Conservation (phyloP, 2,113 vertebrate species). For the Hippocampus barbouri region DNA sequence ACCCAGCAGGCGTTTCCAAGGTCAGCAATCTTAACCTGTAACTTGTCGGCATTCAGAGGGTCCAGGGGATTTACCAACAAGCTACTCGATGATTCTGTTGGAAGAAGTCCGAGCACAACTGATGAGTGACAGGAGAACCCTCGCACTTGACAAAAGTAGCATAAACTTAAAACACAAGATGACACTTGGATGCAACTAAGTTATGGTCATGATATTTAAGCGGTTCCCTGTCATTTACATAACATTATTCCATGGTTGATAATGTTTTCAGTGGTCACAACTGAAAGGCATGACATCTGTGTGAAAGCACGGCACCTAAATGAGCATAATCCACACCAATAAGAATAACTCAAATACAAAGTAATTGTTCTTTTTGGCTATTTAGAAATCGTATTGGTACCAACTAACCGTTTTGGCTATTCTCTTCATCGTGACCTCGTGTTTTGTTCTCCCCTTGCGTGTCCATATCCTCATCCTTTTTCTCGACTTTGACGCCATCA, state of each 20-base stretch:
- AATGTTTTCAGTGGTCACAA: neutral
- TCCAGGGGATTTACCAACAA: conserved; percentile 93
- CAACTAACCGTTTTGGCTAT: conserved; percentile 41
- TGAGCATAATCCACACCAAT: neutral
- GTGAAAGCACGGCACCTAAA: neutral
- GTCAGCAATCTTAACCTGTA: conserved; percentile 97
- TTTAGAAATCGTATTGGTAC: neutral
- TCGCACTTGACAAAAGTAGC: neutral
- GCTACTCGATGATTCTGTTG: conserved; percentile 75
- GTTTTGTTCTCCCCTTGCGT: conserved; percentile 40
- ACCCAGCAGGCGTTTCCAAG: conserved; percentile 99
- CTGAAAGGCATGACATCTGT: neutral
- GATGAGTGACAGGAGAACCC: neutral
- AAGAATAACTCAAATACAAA: neutral
- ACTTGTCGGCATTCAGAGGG: conserved; percentile 87
- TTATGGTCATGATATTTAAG: too few species aligned
- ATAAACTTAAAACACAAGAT: neutral
- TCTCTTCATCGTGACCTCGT: conserved; percentile 28
- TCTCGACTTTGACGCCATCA: conserved; percentile 25
- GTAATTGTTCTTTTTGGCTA: too few species aligned
- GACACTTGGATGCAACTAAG: too few species aligned
- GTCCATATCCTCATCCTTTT: conserved; percentile 43
- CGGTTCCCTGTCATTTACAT: neutral
- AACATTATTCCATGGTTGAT: too few species aligned
- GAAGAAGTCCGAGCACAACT: neutral